Percentiles rank a stretch among this genome's conserved stretches.
phyloP scores from a whole-genome alignment of 2,113 vertebrate genomes.

The Kryptolebias marmoratus region DNA sequence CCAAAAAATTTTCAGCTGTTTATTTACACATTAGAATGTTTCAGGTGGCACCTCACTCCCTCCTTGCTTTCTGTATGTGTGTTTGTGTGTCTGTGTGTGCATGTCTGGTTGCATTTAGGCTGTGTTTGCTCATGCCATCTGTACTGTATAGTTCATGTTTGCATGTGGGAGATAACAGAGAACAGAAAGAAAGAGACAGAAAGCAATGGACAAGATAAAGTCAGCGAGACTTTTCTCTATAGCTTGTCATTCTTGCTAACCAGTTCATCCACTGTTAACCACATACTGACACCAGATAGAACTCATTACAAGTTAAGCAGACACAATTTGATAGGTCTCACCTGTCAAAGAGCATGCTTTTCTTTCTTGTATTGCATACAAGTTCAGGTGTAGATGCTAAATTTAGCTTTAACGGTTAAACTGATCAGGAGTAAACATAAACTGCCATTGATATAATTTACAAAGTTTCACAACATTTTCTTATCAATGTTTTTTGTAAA shows the following conservation, averaged over 20 bases:
- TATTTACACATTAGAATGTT: slow-evolving; percentile 65
- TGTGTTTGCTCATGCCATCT: slow-evolving; percentile 37
- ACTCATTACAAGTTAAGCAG: slow-evolving; percentile 70
- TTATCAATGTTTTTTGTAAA: too few species aligned
- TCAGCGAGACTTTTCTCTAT: slow-evolving; percentile 51
- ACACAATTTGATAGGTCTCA: slow-evolving; percentile 13
- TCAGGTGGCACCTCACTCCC: slow-evolving; percentile 44
- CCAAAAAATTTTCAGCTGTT: slow-evolving; percentile 42
- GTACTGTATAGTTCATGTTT: slow-evolving; percentile 21
- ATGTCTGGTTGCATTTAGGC: slow-evolving; percentile 21
- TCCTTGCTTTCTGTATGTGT: neutral
- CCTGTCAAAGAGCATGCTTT: slow-evolving; percentile 12
- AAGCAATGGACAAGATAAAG: slow-evolving; percentile 16
- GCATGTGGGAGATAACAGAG: slow-evolving; percentile 29
- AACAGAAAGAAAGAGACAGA: neutral
- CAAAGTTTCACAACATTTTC: too few species aligned
- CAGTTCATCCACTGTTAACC: slow-evolving; percentile 84
- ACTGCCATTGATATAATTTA: too few species aligned
- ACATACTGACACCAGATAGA: slow-evolving; percentile 72
- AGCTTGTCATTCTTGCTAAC: slow-evolving; percentile 78
- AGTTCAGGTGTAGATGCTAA: neutral
- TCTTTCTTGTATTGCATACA: neutral
- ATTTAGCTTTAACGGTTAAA: neutral
- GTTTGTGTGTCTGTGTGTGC: slow-evolving; percentile 17
- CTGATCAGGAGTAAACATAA: too few species aligned